Evolutionary conservation across 1,140 invertebrate genomes (phyloP).

Genomic region (Branchinecta lindahli): DNA sequence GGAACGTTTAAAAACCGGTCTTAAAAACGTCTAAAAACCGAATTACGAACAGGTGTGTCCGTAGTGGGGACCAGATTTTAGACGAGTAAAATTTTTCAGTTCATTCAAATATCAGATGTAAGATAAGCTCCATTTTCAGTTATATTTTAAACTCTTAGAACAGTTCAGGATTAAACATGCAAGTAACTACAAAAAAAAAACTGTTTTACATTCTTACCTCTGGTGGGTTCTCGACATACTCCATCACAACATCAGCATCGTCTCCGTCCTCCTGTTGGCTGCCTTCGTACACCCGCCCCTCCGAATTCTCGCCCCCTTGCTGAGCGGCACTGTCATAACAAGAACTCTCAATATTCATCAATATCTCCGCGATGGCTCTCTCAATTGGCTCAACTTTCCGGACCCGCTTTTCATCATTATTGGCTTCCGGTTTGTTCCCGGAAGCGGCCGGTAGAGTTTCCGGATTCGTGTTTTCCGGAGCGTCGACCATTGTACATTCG

Average conservation of each 20-base stretch:
- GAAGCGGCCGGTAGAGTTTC: background rate
- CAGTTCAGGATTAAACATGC: too few species aligned
- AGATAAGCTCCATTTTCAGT: too few species aligned
- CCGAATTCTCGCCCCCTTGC: background rate
- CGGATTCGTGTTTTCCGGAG: too few species aligned
- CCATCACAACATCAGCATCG: background rate
- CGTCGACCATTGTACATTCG: background rate
- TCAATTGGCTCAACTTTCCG: constrained; percentile 6
- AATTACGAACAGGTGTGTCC: too few species aligned
- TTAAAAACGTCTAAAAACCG: too few species aligned
- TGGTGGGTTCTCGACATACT: background rate
- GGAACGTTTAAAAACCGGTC: too few species aligned
- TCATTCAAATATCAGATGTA: too few species aligned
- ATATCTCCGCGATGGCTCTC: background rate
- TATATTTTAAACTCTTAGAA: too few species aligned
- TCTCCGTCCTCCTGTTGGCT: background rate
- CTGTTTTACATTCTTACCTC: background rate
- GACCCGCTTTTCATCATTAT: background rate
- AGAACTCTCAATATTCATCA: background rate
- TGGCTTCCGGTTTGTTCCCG: background rate
- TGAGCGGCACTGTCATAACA: background rate
- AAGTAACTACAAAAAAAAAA: background rate
- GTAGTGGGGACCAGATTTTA: too few species aligned
- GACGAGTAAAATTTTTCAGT: too few species aligned
- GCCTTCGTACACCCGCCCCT: background rate